Percentiles rank a stretch among this genome's conserved stretches.
These are phyloP conservation scores for Elaphurus davidianus DNA, from an alignment of 2,113 vertebrate species.

Conservation along the genomic window DNA sequence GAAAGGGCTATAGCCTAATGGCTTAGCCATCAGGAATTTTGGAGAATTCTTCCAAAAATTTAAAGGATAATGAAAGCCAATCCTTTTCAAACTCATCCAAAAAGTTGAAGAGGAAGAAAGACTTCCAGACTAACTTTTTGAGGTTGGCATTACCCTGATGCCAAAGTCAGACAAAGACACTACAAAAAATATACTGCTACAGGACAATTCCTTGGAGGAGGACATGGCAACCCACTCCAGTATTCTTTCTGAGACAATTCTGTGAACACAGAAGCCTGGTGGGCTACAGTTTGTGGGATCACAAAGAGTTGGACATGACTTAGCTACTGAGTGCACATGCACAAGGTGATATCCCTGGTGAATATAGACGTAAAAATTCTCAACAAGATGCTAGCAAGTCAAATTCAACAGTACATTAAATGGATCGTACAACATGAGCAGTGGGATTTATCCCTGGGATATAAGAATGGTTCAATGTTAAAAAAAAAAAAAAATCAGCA, in stretches of 20 bases:
- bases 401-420: not conserved
- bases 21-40: not conserved
- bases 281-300: not conserved
- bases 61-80: not conserved
- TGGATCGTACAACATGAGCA: accelerated
- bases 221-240: not conserved
- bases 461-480: not conserved
- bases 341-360: too few species aligned
- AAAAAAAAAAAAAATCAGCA: not conserved
- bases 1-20: not conserved
- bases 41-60: not conserved
- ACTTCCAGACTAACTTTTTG: not conserved
- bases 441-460: not conserved
- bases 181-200: not conserved
- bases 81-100: not conserved
- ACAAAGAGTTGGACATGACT: not conserved
- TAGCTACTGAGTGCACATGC: not conserved
- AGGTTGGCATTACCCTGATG: not conserved
- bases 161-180: not conserved
- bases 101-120: not conserved
- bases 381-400: not conserved
- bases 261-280: not conserved
- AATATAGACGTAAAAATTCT: not conserved
- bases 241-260: not conserved
- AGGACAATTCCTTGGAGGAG: not conserved